phyloP scores from a whole-genome alignment of 2,888 invertebrate species.

The Baccha elongata region DNA sequence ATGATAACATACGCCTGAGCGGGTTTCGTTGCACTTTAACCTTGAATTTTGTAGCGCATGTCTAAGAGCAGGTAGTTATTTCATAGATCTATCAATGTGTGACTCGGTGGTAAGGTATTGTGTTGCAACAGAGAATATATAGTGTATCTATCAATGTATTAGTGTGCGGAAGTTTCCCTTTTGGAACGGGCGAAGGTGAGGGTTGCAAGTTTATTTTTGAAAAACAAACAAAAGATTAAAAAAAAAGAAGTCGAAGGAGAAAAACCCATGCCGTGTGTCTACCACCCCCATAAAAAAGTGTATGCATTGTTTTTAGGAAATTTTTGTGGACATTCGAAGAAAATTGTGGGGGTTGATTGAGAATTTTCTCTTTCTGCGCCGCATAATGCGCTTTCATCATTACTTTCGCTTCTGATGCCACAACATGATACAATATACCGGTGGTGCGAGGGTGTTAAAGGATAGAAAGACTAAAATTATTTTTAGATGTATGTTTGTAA shows the following conservation, averaged over 20 bases:
- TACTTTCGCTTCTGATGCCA: conserved; percentile 74
- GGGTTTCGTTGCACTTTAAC: conserved; percentile 82
- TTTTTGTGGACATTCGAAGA: conserved; percentile 6
- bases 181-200: conserved; percentile 69
- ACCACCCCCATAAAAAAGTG: conserved; percentile 12
- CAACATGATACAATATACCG: background rate
- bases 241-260: conserved; percentile 13
- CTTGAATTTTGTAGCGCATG: conserved; percentile 79
- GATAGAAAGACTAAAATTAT: conserved; percentile 30
- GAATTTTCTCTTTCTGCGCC: conserved; percentile 67
- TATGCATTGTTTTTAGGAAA: conserved; percentile 59
- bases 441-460: conserved; percentile 9
- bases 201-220: conserved; percentile 53
- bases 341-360: conserved; percentile 36
- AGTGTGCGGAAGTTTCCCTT: conserved; percentile 67
- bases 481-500: conserved; percentile 29
- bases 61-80: conserved; percentile 58
- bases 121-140: conserved; percentile 37
- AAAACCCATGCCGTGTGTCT: conserved; percentile 48
- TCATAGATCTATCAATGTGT: conserved; percentile 7
- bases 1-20: conserved; percentile 61
- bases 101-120: conserved; percentile 20
- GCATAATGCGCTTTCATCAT: conserved; percentile 73
- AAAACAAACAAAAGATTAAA: conserved; percentile 11
- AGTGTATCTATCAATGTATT: conserved; percentile 32